Percentiles rank a stretch among this genome's conserved stretches.
Conservation (phyloP, 1,140 invertebrate species). For the Chironomus striatipennis region DNA sequence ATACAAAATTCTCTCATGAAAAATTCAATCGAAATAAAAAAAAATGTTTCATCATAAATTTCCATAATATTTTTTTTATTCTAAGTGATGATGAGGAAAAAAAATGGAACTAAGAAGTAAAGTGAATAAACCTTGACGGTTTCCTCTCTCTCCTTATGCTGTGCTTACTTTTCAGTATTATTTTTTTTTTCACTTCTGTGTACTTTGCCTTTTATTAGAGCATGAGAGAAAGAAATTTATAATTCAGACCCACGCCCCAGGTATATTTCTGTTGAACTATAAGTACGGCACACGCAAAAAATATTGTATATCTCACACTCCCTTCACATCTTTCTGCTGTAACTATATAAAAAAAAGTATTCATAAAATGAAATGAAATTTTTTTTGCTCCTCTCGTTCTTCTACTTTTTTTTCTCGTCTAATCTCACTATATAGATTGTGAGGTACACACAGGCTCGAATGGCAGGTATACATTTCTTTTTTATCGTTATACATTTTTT, state of each 20-base stretch:
- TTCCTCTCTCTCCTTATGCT: neutral
- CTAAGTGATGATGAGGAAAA: too few relatives aligned
- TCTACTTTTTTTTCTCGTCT: neutral
- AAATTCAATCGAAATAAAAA: too few relatives aligned
- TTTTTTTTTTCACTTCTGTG: neutral
- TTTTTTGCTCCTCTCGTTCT: neutral
- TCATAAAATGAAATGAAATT: slow-evolving; percentile 6
- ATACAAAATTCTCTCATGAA: too few relatives aligned
- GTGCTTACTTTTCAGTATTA: neutral
- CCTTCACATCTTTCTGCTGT: neutral
- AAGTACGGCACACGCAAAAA: neutral
- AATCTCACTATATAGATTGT: slow-evolving; percentile 3
- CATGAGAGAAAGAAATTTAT: neutral
- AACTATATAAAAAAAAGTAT: neutral
- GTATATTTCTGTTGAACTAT: neutral
- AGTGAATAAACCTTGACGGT: too few relatives aligned
- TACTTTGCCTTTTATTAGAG: neutral
- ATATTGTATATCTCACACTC: neutral
- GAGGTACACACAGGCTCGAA: neutral
- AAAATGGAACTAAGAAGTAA: too few relatives aligned
- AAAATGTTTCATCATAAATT: too few relatives aligned
- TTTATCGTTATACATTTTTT: neutral
- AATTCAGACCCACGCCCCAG: slow-evolving; percentile 10
- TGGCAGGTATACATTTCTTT: neutral
- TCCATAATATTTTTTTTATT: too few relatives aligned